Conservation (phyloP, 2,888 invertebrate genomes). For the Lasioglossum oenotherae region DNA sequence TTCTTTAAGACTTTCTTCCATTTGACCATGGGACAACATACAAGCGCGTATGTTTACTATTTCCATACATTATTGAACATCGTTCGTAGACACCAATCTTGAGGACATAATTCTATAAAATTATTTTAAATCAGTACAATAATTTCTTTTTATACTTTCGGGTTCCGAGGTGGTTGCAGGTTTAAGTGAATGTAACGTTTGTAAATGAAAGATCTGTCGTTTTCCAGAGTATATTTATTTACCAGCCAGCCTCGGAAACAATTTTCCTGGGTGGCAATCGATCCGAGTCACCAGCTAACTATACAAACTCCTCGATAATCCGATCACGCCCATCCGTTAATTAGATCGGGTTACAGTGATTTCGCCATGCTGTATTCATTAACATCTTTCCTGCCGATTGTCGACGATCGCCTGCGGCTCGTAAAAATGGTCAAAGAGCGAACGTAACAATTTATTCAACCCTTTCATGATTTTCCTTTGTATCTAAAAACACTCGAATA, state of each 20-base stretch:
- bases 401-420: neutral
- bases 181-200: too few species aligned
- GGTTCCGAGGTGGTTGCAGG: too few species aligned
- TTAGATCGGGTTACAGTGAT: conserved; percentile 65
- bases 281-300: conserved; percentile 26
- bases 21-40: neutral
- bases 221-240: neutral
- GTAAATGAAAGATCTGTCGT: neutral
- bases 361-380: conserved; percentile 10
- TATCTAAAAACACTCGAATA: neutral
- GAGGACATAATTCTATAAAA: neutral
- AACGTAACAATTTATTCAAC: neutral
- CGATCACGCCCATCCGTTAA: conserved; percentile 63
- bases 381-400: neutral
- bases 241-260: neutral
- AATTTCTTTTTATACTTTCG: too few species aligned
- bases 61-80: neutral
- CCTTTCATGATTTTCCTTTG: neutral
- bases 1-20: neutral
- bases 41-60: neutral
- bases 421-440: neutral
- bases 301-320: conserved; percentile 60
- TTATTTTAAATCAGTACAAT: neutral
- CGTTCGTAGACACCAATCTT: neutral
- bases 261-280: neutral